These are phyloP conservation scores for Nyctibius grandis DNA, from an alignment of 2,797 vertebrate genomes.

Conservation along the genomic window DNA sequence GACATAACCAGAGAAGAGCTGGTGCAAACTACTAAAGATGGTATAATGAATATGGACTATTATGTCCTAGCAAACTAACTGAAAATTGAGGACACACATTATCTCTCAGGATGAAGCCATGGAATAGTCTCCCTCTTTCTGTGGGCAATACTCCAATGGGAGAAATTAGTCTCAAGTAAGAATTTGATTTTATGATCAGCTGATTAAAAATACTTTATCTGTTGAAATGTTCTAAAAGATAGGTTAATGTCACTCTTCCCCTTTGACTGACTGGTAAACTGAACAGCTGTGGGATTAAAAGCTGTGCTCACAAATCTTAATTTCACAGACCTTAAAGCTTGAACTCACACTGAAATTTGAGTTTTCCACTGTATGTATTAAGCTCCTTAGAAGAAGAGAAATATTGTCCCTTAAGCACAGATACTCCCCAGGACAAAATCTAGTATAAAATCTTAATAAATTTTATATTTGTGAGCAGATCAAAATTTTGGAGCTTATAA, in stretches of 20 bases:
- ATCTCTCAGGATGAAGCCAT: background rate
- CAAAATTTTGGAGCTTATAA: background rate
- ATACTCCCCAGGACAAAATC: background rate
- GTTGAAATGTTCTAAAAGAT: background rate
- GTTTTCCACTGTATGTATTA: background rate
- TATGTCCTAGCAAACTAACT: background rate
- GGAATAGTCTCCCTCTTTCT: background rate
- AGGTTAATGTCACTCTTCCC: background rate
- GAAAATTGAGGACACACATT: background rate
- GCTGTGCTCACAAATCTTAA: background rate
- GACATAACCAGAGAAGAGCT: background rate
- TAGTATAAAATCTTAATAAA: background rate
- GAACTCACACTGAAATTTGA: background rate
- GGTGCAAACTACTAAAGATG: background rate
- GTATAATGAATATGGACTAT: background rate
- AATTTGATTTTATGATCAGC: background rate
- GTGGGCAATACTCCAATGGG: rapidly evolving
- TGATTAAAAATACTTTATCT: background rate
- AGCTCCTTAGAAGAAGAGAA: background rate
- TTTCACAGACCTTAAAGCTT: background rate
- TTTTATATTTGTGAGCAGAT: background rate
- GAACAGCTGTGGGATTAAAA: background rate
- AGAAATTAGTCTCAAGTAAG: background rate
- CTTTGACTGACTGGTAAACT: background rate
- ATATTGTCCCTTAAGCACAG: background rate